Percentiles rank a stretch among this genome's conserved stretches.
These are phyloP conservation scores for Strongylocentrotus purpuratus DNA, from an alignment of 35 echinoderm and acorn worm species.

Conservation along the genomic window DNA sequence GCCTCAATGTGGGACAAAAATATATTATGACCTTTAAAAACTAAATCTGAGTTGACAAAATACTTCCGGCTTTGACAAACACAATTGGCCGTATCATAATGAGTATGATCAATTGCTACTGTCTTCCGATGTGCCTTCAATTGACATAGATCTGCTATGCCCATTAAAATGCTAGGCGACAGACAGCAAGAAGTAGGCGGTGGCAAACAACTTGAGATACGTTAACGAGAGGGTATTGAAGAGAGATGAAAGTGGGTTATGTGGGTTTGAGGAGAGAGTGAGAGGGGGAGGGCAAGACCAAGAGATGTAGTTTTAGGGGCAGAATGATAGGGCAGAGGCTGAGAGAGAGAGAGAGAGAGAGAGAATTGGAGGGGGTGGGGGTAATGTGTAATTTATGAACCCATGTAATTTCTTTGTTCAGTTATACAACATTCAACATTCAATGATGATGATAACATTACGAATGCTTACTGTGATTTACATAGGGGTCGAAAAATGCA, in stretches of 20 bases:
- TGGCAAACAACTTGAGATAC: not conserved
- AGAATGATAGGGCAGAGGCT: not conserved
- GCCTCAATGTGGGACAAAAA: not conserved
- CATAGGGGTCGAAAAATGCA: no score
- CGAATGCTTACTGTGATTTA: no score
- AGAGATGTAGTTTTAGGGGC: not conserved
- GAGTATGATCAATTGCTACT: not conserved
- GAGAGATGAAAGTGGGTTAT: not conserved
- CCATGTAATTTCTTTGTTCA: no score
- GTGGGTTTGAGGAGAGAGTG: not conserved
- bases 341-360: not conserved
- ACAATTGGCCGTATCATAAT: not conserved
- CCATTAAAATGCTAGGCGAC: constrained; percentile 16
- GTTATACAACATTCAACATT: no score
- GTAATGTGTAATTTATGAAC: not conserved
- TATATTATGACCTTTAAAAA: not conserved
- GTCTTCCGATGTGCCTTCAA: not conserved
- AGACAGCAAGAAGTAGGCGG: not conserved
- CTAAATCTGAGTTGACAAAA: not conserved
- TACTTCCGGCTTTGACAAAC: not conserved
- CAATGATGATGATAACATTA: no score
- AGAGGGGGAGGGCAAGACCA: no score
- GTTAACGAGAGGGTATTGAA: not conserved
- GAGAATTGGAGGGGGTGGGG: not conserved
- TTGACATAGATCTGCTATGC: not conserved